Evolutionary conservation across 2,113 vertebrate species (phyloP).

Genomic region (Tichodroma muraria): DNA sequence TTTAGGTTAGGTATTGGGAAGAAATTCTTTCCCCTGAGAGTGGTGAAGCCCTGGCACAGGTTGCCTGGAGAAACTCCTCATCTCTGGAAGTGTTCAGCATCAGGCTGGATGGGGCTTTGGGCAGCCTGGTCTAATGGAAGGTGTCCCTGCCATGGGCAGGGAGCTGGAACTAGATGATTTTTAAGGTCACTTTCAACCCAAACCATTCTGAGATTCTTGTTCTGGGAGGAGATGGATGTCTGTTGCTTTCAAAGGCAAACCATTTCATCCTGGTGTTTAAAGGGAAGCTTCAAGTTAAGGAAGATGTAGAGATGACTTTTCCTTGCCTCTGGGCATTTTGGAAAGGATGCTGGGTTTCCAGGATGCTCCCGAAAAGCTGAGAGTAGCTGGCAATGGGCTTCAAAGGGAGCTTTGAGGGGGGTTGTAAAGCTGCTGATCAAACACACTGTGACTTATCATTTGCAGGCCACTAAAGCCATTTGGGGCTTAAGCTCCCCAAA

Average conservation of each 20-base stretch:
- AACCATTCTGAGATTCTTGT: background rate
- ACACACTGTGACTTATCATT: background rate
- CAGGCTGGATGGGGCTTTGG: background rate
- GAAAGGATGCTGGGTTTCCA: background rate
- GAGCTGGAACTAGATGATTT: background rate
- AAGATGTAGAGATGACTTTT: background rate
- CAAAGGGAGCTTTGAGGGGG: background rate
- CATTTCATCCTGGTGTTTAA: background rate
- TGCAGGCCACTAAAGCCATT: slow-evolving; percentile 19
- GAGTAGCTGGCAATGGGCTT: background rate
- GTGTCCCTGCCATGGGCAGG: background rate
- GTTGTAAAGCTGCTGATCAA: background rate
- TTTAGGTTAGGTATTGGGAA: background rate
- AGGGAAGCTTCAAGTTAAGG: background rate
- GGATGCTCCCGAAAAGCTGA: background rate
- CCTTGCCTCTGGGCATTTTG: background rate
- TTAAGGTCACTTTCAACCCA: background rate
- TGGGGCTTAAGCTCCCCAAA: background rate
- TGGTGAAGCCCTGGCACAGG: background rate
- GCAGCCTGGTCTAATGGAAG: background rate
- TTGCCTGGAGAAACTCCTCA: background rate
- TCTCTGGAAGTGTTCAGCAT: background rate
- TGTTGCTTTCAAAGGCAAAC: background rate
- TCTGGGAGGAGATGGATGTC: background rate
- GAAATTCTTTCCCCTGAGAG: background rate